Percentiles rank a stretch among this genome's conserved stretches.
phyloP scores from a whole-genome alignment of 2,113 vertebrate species.

The Clupea harengus region DNA sequence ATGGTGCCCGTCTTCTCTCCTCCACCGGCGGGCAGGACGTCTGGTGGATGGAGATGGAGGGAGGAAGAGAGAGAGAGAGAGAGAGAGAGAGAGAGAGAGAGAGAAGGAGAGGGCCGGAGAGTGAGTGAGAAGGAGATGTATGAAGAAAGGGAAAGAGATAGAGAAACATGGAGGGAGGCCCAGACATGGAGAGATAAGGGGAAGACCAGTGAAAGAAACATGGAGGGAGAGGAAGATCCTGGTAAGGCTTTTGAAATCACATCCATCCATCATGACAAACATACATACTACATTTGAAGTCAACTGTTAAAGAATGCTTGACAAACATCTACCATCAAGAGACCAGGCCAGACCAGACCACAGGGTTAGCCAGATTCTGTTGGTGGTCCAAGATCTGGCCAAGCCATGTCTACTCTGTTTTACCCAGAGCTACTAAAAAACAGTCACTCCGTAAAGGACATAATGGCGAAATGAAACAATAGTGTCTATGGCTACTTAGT shows the following conservation, averaged over 20 bases:
- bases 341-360: no score
- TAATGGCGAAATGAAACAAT: no score
- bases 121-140: no score
- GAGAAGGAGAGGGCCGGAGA: conserved; percentile 24
- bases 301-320: neutral
- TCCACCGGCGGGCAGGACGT: conserved; percentile 83
- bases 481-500: neutral
- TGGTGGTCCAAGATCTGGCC: no score
- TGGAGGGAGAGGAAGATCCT: neutral
- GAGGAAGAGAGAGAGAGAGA: conserved; percentile 28
- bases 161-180: conserved; percentile 35
- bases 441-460: neutral
- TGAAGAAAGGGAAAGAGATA: neutral
- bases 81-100: conserved; percentile 51
- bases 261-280: neutral
- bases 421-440: neutral
- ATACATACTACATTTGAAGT: neutral
- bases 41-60: conserved; percentile 52
- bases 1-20: conserved; percentile 92
- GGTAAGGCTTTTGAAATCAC: neutral
- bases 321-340: neutral
- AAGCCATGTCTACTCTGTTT: no score
- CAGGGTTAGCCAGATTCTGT: no score
- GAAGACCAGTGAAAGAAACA: neutral
- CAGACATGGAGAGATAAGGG: neutral